Conservation (phyloP, 2,113 vertebrate genomes). For the Amphilophus citrinellus region DNA sequence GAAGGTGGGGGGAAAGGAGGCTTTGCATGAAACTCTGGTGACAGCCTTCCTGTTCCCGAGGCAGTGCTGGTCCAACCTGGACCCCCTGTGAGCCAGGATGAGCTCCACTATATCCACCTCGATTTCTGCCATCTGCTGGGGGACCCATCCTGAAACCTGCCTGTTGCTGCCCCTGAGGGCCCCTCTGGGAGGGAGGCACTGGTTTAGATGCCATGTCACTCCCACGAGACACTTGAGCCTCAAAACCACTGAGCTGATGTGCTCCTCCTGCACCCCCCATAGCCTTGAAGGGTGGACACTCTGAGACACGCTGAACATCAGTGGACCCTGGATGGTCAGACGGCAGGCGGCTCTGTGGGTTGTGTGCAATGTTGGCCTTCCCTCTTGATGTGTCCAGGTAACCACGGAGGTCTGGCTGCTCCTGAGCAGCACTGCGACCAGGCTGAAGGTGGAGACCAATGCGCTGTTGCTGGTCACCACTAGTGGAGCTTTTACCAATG, state of each 20-base stretch:
- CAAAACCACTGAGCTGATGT: slow-evolving; percentile 87
- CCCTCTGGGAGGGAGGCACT: slow-evolving; percentile 83
- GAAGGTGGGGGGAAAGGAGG: slow-evolving; percentile 90
- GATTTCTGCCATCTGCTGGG: slow-evolving; percentile 87
- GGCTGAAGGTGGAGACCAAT: slow-evolving; percentile 91
- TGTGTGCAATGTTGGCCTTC: slow-evolving; percentile 88
- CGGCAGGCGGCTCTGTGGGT: slow-evolving; percentile 87
- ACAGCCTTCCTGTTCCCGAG: slow-evolving; percentile 90
- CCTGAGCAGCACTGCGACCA: slow-evolving; percentile 82
- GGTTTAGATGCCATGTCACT: slow-evolving; percentile 88
- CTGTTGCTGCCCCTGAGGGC: slow-evolving; percentile 86
- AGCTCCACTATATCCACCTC: slow-evolving; percentile 84
- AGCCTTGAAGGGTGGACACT: slow-evolving; percentile 92
- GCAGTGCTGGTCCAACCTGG: slow-evolving; percentile 83
- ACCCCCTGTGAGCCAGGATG: slow-evolving; percentile 87
- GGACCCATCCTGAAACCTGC: slow-evolving; percentile 89
- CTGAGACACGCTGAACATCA: slow-evolving; percentile 89
- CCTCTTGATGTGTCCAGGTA: slow-evolving; percentile 92
- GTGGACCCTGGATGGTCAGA: slow-evolving; percentile 85
- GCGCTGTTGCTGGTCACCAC: slow-evolving; percentile 85
- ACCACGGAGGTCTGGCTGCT: slow-evolving; percentile 92
- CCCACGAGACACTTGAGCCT: slow-evolving; percentile 90
- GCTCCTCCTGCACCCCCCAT: slow-evolving; percentile 71
- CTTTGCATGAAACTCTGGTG: slow-evolving; percentile 98
- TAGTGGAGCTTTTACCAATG: slow-evolving; percentile 92